A percentile compares a stretch with the other conserved stretches of the same genome.
phyloP scores from a whole-genome alignment of 2,888 invertebrate genomes.

The Palloptera scutellata region DNA sequence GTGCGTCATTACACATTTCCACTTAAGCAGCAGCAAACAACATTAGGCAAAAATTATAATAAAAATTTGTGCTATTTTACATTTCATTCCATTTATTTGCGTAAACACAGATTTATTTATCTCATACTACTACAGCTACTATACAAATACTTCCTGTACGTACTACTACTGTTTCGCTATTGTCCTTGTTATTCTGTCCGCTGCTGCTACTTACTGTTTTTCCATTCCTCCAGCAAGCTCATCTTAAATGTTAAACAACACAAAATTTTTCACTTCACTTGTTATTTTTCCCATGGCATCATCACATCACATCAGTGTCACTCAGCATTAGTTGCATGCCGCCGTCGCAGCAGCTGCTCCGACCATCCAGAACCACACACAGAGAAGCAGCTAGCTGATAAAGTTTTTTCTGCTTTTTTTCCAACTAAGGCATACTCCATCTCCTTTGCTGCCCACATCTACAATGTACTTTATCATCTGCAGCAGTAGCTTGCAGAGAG shows the following conservation, averaged over 20 bases:
- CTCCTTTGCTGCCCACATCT: background rate
- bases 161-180: too few species aligned
- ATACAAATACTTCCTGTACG: background rate
- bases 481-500: background rate
- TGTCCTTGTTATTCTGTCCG: background rate
- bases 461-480: background rate
- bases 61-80: too few species aligned
- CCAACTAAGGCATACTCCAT: conserved; percentile 20
- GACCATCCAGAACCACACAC: too few species aligned
- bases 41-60: too few species aligned
- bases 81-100: background rate
- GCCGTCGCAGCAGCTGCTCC: too few species aligned
- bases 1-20: too few species aligned
- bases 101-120: background rate
- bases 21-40: too few species aligned
- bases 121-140: background rate
- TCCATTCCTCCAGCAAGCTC: conserved; percentile 2
- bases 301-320: conserved; percentile 54
- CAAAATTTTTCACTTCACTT: conserved; percentile 32
- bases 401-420: conserved; percentile 19
- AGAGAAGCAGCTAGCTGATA: conserved; percentile 23
- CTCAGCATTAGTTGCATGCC: conserved; percentile 49
- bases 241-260: conserved; percentile 17
- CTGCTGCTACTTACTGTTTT: conserved; percentile 8
- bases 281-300: conserved; percentile 41